Percentiles rank a stretch among this genome's conserved stretches.
phyloP scores from a whole-genome alignment of 2,797 vertebrate species.

The Morus bassanus region DNA sequence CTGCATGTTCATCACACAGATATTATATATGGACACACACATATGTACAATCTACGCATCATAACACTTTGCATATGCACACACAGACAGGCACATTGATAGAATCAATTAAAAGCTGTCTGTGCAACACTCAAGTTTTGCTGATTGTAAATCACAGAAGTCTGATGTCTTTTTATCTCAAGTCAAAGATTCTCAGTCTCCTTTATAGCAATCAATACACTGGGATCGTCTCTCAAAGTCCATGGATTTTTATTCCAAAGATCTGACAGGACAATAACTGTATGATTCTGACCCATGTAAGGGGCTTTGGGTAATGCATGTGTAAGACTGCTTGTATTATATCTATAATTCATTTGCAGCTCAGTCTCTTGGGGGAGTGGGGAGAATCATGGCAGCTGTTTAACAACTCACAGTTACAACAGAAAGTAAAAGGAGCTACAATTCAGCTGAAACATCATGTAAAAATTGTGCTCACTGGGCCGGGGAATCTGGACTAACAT shows the following conservation, averaged over 20 bases:
- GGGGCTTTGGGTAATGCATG: not conserved
- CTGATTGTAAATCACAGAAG: not conserved
- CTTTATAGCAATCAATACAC: not conserved
- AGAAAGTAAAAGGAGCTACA: not conserved
- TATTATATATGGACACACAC: not conserved
- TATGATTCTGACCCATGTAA: not conserved
- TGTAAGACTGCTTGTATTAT: not conserved
- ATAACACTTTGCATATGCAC: not conserved
- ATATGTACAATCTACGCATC: not conserved
- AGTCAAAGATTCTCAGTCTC: constrained; percentile 4
- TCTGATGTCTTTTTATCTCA: constrained; percentile 11
- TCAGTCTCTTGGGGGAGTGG: not conserved
- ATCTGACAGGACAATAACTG: not conserved
- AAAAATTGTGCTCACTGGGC: not conserved
- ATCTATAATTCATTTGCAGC: constrained; percentile 45
- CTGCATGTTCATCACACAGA: not conserved
- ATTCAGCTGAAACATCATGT: not conserved
- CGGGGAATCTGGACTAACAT: not conserved
- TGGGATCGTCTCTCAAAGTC: not conserved
- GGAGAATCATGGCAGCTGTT: constrained; percentile 3
- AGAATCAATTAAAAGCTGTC: constrained; percentile 2
- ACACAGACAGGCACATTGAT: not conserved
- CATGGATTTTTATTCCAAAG: not conserved
- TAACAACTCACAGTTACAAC: constrained; percentile 21
- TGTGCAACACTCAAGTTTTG: not conserved